Base-by-base conservation (phyloP, 2,113 vertebrate genomes). In the Phalacrocorax pelagicus region DNA sequence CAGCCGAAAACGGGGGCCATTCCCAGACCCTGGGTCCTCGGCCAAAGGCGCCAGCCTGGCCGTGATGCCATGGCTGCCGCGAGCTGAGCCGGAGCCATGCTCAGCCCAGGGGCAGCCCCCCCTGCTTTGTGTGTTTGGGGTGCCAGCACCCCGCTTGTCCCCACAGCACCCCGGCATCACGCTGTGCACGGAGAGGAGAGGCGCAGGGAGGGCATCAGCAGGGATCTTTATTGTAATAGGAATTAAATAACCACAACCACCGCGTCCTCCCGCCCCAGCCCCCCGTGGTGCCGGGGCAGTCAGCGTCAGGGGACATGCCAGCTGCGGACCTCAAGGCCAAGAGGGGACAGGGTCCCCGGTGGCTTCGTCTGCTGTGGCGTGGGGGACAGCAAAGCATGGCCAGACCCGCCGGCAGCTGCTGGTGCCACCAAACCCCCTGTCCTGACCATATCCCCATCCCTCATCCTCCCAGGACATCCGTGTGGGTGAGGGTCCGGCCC, bases 31-130 rank as follows among this genome's bases (percentile, higher is more conserved):
- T 5, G 2, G 14, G 27, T 44, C 26, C 59, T 54, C 20, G 0
- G 12, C 66, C 32, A 24, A 29, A 91, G 73, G 58, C 27, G 2
- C 73, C 57, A 9, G 47, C 34, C 18, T 1, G 2, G n/a, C 47
- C 1, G 0, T 2, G 5, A 78, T 30, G 34, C 13, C 10, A 3
- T 1, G 2, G 38, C 16, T 5, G 1, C 21, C 11, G 1, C 1
- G 3, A 49, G 34, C 58, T 9, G 26, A 24, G 59, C 16, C 5
- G 0, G 47, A 32, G 47, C 38, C 3, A 4, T 8, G 30, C 63
- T 59, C 61, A n/a, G 12, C 57, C 38, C 7, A 3, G 7, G 26
- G 36, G 6, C 13, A 26, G 49, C 36, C 71, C 54, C 11, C 34
- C 7, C 30, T 4, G 10, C 32, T n/a, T 32, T 1, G 17, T 30